phyloP scores from a whole-genome alignment of 2,113 vertebrate species.

The Sylvia atricapilla region DNA sequence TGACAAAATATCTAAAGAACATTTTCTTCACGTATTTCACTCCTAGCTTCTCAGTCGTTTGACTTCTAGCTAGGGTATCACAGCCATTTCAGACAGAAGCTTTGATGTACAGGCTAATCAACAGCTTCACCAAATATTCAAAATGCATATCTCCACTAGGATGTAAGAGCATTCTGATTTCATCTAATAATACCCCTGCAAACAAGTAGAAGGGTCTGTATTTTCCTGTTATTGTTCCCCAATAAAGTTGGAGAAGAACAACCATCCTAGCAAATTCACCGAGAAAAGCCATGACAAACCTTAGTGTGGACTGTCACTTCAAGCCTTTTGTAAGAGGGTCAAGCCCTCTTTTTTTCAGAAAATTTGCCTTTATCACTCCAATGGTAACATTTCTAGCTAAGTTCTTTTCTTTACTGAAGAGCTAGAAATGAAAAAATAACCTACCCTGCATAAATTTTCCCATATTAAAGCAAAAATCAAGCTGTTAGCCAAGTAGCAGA shows the following conservation, averaged over 20 bases:
- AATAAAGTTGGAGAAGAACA: background rate
- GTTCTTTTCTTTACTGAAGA: background rate
- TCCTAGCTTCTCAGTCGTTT: background rate
- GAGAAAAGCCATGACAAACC: background rate
- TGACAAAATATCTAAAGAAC: background rate
- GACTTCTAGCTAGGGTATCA: background rate
- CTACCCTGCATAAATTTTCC: background rate
- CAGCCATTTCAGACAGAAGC: background rate
- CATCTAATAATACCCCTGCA: background rate
- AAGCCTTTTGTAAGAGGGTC: background rate
- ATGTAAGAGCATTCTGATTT: rapidly evolving
- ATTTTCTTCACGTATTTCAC: background rate
- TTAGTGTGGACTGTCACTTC: background rate
- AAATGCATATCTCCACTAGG: background rate
- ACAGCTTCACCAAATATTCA: background rate
- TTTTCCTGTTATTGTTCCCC: background rate
- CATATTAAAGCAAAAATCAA: background rate
- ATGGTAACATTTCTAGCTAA: background rate
- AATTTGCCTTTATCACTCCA: background rate
- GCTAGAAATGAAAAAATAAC: background rate
- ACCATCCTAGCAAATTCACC: background rate
- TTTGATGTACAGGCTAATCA: background rate
- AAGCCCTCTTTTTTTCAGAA: background rate
- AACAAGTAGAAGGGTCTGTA: background rate
- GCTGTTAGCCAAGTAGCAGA: background rate